Evolutionary conservation across 2,888 invertebrate species (phyloP).

Genomic region (Drosophila bunnanda): DNA sequence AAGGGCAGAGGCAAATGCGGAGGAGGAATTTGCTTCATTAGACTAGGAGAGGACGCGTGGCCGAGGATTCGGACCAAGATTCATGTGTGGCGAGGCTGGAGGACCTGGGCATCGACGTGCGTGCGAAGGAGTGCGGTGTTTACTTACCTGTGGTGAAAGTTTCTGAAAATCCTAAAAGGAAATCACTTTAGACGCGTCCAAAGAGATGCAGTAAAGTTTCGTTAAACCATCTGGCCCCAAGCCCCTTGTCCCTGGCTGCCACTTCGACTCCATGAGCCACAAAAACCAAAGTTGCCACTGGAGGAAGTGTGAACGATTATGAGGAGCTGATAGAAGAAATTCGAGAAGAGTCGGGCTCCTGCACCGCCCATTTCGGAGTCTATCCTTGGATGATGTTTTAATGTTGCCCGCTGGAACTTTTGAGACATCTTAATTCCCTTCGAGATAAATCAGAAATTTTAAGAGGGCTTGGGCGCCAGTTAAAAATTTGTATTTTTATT

Average conservation of each 20-base stretch:
- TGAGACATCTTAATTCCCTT: slow-evolving; percentile 83
- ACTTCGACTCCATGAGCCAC: slow-evolving; percentile 18
- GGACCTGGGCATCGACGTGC: slow-evolving; percentile 1
- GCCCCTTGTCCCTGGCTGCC: background rate
- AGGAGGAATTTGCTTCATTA: slow-evolving; percentile 72
- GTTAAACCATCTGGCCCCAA: slow-evolving; percentile 29
- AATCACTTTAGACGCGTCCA: slow-evolving; percentile 80
- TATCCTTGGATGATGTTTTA: slow-evolving; percentile 52
- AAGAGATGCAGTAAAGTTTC: slow-evolving; percentile 73
- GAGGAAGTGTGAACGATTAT: slow-evolving; percentile 76
- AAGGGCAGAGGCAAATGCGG: slow-evolving; percentile 70
- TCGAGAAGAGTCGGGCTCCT: slow-evolving; percentile 16
- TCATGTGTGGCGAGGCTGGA: slow-evolving; percentile 26
- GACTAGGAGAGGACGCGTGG: slow-evolving; percentile 31
- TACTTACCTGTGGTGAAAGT: slow-evolving; percentile 78
- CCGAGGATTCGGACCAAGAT: slow-evolving; percentile 33
- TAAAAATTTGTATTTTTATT: slow-evolving; percentile 71
- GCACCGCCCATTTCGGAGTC: slow-evolving; percentile 10
- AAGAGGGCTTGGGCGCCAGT: slow-evolving; percentile 11
- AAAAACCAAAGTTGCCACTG: slow-evolving; percentile 44
- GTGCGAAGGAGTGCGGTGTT: slow-evolving; percentile 29
- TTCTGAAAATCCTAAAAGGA: slow-evolving; percentile 82
- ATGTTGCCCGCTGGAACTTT: slow-evolving; percentile 74
- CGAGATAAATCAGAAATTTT: slow-evolving; percentile 76
- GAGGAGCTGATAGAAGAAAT: slow-evolving; percentile 49